Percentiles rank a stretch among this genome's conserved stretches.
phyloP scores from a whole-genome alignment of 2,888 invertebrate species.

The Cosmia pyralina region DNA sequence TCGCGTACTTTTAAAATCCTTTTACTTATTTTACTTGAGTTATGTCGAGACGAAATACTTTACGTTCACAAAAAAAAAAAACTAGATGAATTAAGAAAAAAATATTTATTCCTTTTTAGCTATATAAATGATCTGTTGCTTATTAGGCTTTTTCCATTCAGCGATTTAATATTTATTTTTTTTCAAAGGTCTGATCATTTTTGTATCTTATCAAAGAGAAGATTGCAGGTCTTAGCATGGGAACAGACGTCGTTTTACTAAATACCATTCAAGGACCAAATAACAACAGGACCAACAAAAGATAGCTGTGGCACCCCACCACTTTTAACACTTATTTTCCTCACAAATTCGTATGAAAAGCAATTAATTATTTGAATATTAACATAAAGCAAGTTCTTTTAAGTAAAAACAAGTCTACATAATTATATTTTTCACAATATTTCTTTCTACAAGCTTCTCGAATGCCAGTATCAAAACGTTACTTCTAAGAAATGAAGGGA shows the following conservation, averaged over 20 bases:
- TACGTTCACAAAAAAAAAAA: conserved; percentile 12
- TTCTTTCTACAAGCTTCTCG: conserved; percentile 43
- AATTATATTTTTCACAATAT: conserved; percentile 32
- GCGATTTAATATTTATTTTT: background rate
- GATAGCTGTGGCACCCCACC: conserved; percentile 4
- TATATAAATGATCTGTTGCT: conserved; percentile 8
- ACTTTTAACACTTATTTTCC: background rate
- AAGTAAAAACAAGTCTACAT: conserved; percentile 14
- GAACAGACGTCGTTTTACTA: no score
- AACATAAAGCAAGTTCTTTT: conserved; percentile 13
- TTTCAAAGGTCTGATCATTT: no score
- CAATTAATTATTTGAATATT: conserved; percentile 9
- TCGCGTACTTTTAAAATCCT: conserved; percentile 57
- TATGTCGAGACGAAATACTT: conserved; percentile 41
- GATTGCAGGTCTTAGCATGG: background rate
- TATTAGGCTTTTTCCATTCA: background rate
- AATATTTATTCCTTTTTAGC: background rate
- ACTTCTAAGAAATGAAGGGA: conserved; percentile 63
- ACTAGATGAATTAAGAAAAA: background rate
- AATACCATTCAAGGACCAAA: no score
- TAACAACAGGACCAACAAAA: background rate
- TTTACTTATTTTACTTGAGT: conserved; percentile 49
- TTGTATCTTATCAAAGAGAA: background rate
- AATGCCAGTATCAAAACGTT: conserved; percentile 53
- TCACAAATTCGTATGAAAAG: background rate